Percentiles rank a stretch among this genome's conserved stretches.
Conservation (phyloP, 2,113 vertebrate genomes). For the Sylvia atricapilla region DNA sequence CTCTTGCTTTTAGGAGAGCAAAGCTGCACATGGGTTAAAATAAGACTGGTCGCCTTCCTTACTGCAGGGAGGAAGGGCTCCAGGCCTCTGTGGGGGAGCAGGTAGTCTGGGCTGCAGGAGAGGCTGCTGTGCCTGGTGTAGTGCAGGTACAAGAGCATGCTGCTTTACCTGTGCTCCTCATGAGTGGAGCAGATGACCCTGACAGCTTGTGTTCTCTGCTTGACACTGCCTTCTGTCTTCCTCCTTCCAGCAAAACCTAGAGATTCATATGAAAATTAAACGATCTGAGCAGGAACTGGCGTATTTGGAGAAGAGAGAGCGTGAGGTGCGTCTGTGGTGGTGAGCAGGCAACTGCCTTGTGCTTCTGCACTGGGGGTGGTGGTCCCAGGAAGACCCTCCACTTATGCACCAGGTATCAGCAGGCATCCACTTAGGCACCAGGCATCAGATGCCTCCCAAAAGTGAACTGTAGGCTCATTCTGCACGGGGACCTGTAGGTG, state of each 20-base stretch:
- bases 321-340: slow-evolving; percentile 68
- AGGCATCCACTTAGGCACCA: neutral
- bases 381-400: neutral
- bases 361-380: neutral
- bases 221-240: slow-evolving; percentile 19
- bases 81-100: neutral
- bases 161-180: neutral
- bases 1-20: neutral
- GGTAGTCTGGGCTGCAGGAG: neutral
- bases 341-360: neutral
- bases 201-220: neutral
- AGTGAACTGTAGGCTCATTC: neutral
- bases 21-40: neutral
- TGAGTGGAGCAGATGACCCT: neutral
- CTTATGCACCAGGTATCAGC: neutral
- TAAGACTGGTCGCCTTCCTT: neutral
- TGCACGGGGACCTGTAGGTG: neutral
- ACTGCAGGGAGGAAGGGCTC: neutral
- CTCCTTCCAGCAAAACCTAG: slow-evolving; percentile 91
- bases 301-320: slow-evolving; percentile 92
- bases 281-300: slow-evolving; percentile 92
- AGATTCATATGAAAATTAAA: slow-evolving; percentile 95
- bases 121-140: neutral
- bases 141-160: neutral
- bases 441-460: neutral